Evolutionary conservation across 2,888 invertebrate species (phyloP).

Genomic region (Drosophila histrio): DNA sequence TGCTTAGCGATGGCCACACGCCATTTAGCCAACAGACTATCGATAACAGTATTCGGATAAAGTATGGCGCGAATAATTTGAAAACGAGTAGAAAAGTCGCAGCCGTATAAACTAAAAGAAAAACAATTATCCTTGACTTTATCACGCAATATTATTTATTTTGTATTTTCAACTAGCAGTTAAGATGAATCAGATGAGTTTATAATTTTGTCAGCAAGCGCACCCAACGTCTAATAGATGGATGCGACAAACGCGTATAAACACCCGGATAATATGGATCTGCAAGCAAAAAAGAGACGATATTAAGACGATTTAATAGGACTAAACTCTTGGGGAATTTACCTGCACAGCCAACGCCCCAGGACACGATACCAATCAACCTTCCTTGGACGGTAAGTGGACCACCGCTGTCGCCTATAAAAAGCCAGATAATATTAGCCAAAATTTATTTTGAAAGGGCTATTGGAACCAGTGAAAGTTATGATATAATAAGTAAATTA

Average conservation of each 20-base stretch:
- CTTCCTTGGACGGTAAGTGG: constrained; percentile 74
- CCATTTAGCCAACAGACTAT: constrained; percentile 14
- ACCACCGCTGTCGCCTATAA: constrained; percentile 79
- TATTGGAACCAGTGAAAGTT: too few species aligned
- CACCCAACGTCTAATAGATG: constrained; percentile 80
- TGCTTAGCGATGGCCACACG: constrained; percentile 26
- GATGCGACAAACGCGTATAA: constrained; percentile 78
- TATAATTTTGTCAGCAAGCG: constrained; percentile 75
- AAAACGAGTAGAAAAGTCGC: constrained; percentile 6
- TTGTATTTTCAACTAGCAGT: constrained; percentile 1
- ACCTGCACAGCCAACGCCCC: constrained; percentile 82
- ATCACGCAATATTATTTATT: constrained; percentile 5
- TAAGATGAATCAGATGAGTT: constrained; percentile 12
- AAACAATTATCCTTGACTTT: neutral
- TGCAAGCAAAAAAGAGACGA: neutral
- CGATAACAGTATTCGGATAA: constrained; percentile 15
- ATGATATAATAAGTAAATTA: too few species aligned
- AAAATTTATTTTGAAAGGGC: neutral
- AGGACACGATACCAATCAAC: constrained; percentile 81
- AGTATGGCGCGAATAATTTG: constrained; percentile 21
- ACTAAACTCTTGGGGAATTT: neutral
- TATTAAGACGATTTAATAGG: neutral
- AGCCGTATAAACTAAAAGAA: neutral
- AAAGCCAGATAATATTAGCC: neutral
- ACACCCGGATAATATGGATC: constrained; percentile 82